A percentile compares a stretch with the other conserved stretches of the same genome.
Conservation (phyloP, 2,888 invertebrate species). For the Harmothoe impar region DNA sequence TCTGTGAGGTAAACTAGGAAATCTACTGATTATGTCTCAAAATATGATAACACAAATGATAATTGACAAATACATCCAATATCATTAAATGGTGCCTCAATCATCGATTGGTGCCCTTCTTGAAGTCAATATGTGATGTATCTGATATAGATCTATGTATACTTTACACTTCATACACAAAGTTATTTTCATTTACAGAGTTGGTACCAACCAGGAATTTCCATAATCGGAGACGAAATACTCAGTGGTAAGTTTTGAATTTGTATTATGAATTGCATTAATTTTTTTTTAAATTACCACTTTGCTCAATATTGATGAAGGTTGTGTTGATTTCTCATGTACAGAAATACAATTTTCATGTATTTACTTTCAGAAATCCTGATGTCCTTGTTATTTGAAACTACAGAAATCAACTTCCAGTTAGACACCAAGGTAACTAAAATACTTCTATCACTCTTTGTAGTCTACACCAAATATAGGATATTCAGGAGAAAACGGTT, state of each 20-base stretch:
- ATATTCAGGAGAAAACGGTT: too few relatives aligned
- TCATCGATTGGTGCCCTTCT: too few relatives aligned
- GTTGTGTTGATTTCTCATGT: neutral
- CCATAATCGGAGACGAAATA: slow-evolving; percentile 87
- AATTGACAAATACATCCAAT: too few relatives aligned
- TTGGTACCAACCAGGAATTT: slow-evolving; percentile 84
- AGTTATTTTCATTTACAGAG: slow-evolving; percentile 84
- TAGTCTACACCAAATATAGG: too few relatives aligned
- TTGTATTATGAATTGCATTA: neutral
- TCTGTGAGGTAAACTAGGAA: slow-evolving; percentile 18
- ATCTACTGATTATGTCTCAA: neutral
- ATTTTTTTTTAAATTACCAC: neutral
- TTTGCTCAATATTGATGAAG: neutral
- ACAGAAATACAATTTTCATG: neutral
- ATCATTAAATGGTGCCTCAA: too few relatives aligned
- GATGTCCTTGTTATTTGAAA: slow-evolving; percentile 79
- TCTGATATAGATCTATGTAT: too few relatives aligned
- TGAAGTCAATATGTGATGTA: too few relatives aligned
- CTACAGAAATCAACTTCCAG: slow-evolving; percentile 79
- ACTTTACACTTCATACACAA: too few relatives aligned
- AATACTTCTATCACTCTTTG: neutral
- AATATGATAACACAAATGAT: too few relatives aligned
- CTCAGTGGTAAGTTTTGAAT: slow-evolving; percentile 79
- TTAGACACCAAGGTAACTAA: slow-evolving; percentile 78
- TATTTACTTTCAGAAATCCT: slow-evolving; percentile 79